Evolutionary conservation across 2,113 vertebrate genomes (phyloP).

Genomic region (Hippocampus guttulatus): DNA sequence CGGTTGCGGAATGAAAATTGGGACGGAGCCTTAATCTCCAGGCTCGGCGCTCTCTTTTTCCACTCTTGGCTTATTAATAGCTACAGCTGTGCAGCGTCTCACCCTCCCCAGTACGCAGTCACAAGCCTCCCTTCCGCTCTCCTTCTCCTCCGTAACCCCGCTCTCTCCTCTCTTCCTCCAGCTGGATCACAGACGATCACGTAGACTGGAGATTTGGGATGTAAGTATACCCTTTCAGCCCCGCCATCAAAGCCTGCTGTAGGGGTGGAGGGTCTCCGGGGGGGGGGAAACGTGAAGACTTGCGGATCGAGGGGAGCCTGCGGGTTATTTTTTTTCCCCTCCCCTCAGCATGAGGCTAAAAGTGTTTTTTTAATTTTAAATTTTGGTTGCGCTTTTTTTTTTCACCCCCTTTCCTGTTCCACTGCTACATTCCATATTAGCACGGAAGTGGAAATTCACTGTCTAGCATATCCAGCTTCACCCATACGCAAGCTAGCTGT

Average conservation of each 20-base stretch:
- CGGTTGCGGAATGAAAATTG: slow-evolving; percentile 62
- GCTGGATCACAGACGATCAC: slow-evolving; percentile 80
- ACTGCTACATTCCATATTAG: neutral
- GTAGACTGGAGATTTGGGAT: slow-evolving; percentile 83
- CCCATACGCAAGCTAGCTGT: neutral
- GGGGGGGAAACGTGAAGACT: slow-evolving; percentile 62
- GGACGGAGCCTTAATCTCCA: slow-evolving; percentile 68
- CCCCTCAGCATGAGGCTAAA: slow-evolving; percentile 55
- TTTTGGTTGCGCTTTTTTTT: slow-evolving; percentile 9
- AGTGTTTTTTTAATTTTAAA: slow-evolving; percentile 20
- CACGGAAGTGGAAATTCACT: neutral
- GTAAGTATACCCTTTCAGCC: slow-evolving; percentile 75
- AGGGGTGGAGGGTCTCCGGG: slow-evolving; percentile 44
- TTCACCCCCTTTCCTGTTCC: neutral
- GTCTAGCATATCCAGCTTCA: neutral
- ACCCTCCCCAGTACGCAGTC: slow-evolving; percentile 51
- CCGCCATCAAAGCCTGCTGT: slow-evolving; percentile 60
- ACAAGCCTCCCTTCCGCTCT: slow-evolving; percentile 48
- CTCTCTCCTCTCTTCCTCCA: slow-evolving; percentile 59
- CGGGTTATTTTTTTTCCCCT: slow-evolving; percentile 36
- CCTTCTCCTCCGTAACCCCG: slow-evolving; percentile 20
- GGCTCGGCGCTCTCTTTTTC: slow-evolving; percentile 61
- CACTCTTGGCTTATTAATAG: slow-evolving; percentile 72
- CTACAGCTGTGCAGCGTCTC: slow-evolving; percentile 67
- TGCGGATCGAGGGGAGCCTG: slow-evolving; percentile 65